Evolutionary conservation across 2,113 vertebrate genomes (phyloP).

Genomic region (Takifugu flavidus): DNA sequence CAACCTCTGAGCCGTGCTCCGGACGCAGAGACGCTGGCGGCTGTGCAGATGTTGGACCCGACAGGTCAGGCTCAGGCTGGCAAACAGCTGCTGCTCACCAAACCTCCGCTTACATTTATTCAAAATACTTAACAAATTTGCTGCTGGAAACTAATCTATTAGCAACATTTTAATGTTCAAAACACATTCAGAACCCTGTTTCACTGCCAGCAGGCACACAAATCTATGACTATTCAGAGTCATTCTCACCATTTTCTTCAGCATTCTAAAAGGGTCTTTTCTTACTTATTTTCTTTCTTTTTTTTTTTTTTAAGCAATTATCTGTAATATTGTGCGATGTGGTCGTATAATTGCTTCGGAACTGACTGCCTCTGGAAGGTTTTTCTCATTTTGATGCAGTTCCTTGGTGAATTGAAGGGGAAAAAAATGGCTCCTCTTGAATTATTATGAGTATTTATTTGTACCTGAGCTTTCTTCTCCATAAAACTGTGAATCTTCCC

Average conservation of each 20-base stretch:
- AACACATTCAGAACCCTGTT: slow-evolving; percentile 7
- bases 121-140: too few species aligned
- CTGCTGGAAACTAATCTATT: too few species aligned
- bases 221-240: background rate
- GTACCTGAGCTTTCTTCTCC: too few species aligned
- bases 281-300: background rate
- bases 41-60: slow-evolving; percentile 57
- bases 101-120: slow-evolving; percentile 2
- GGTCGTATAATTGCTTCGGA: slow-evolving; percentile 66
- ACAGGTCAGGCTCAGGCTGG: slow-evolving; percentile 22
- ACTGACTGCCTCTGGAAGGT: slow-evolving; percentile 53
- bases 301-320: slow-evolving; percentile 51
- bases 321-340: slow-evolving; percentile 42
- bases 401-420: slow-evolving; percentile 28
- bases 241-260: slow-evolving; percentile 30
- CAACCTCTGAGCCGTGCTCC: slow-evolving; percentile 14
- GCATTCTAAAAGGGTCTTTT: slow-evolving; percentile 33
- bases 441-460: too few species aligned
- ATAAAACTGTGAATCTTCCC: too few species aligned
- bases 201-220: slow-evolving; percentile 1
- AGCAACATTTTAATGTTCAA: background rate
- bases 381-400: slow-evolving; percentile 44
- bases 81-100: slow-evolving; percentile 44
- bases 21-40: slow-evolving; percentile 30
- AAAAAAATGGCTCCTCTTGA: too few species aligned